phyloP scores from a whole-genome alignment of 2,113 vertebrate species.

The Eira barbara region DNA sequence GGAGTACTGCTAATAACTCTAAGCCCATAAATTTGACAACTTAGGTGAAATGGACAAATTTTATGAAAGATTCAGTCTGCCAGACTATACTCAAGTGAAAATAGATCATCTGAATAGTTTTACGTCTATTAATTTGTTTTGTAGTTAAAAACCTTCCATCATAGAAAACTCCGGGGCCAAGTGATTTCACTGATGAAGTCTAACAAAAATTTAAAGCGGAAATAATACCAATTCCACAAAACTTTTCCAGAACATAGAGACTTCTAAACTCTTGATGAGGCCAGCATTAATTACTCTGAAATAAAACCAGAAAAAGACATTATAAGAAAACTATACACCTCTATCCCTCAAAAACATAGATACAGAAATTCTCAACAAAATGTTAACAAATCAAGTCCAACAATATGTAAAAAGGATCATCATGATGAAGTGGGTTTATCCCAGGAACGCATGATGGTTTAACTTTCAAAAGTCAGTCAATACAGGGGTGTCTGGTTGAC shows the following conservation, averaged over 20 bases:
- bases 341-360: not conserved
- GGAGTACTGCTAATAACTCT: not conserved
- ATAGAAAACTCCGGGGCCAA: not conserved
- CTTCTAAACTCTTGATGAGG: not conserved
- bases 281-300: not conserved
- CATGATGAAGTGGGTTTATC: not conserved
- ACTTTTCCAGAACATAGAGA: not conserved
- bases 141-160: not conserved
- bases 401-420: not conserved
- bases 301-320: not conserved
- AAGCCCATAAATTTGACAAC: not conserved
- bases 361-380: not conserved
- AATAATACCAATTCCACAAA: not conserved
- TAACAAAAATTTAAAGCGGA: not conserved
- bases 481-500: too few species aligned
- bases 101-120: not conserved
- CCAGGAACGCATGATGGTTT: not conserved
- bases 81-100: not conserved
- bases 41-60: not conserved
- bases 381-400: not conserved
- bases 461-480: not conserved
- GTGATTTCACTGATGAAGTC: not conserved
- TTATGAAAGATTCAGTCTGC: not conserved
- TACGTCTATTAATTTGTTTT: not conserved
- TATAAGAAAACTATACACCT: not conserved